A percentile compares a stretch with the other conserved stretches of the same genome.
Conservation (phyloP, 2,797 vertebrate species). For the Cynodonichthys magdalenae region DNA sequence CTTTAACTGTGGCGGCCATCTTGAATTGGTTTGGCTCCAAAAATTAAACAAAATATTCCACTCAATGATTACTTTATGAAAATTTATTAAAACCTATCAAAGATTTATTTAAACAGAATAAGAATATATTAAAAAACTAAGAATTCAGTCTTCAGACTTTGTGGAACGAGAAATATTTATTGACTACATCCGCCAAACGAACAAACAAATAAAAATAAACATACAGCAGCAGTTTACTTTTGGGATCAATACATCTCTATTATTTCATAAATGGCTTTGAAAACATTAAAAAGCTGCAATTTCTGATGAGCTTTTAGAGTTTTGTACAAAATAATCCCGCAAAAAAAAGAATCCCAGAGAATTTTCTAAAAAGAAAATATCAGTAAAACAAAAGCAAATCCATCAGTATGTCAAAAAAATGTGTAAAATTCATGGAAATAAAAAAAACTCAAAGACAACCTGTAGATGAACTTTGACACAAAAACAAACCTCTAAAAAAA, state of each 20-base stretch:
- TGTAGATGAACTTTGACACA: too few species aligned
- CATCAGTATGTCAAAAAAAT: constrained; percentile 23
- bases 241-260: constrained; percentile 1
- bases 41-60: too few species aligned
- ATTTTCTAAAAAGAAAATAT: constrained; percentile 34
- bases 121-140: not conserved
- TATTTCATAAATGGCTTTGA: constrained; percentile 19
- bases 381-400: constrained; percentile 44
- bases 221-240: constrained; percentile 19
- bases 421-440: not conserved
- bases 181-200: constrained; percentile 41
- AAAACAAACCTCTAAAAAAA: not conserved
- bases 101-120: not conserved
- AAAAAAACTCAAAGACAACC: not conserved
- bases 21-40: too few species aligned
- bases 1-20: too few species aligned
- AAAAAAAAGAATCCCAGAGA: constrained; percentile 18
- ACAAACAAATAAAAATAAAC: constrained; percentile 5
- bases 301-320: constrained; percentile 39
- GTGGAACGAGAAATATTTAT: constrained; percentile 65
- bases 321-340: constrained; percentile 12
- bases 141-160: not conserved
- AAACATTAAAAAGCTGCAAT: constrained; percentile 17
- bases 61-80: too few species aligned
- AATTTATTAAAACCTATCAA: too few species aligned